Evolutionary conservation across 2,888 invertebrate species (phyloP).

Genomic region (Prostheceraeus crozeri): DNA sequence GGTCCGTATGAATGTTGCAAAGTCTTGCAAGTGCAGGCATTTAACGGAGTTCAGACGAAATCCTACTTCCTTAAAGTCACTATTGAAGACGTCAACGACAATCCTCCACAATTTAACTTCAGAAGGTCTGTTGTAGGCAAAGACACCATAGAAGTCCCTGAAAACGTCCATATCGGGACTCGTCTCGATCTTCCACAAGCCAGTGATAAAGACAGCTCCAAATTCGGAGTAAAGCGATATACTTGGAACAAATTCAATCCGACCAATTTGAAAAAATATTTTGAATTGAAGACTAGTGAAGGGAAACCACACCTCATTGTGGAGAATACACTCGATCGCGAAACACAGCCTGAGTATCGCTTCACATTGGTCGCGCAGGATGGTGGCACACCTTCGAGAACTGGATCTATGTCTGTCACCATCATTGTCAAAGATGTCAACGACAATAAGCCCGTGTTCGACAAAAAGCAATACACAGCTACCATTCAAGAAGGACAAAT

Average conservation of each 20-base stretch:
- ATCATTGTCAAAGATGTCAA: constrained; percentile 10
- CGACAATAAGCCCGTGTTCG: constrained; percentile 9
- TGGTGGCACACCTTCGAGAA: background rate
- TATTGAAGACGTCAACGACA: constrained; percentile 24
- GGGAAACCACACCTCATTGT: background rate
- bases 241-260: constrained; percentile 10
- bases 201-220: constrained; percentile 4
- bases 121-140: background rate
- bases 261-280: background rate
- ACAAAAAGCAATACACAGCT: background rate
- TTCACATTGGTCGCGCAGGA: constrained; percentile 25
- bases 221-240: background rate
- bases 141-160: background rate
- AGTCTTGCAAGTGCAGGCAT: constrained; percentile 4
- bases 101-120: constrained; percentile 2
- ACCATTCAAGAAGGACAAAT: constrained; percentile 1
- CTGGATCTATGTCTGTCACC: background rate
- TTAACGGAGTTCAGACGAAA: background rate
- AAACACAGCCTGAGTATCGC: background rate
- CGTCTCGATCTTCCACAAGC: constrained; percentile 13
- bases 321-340: background rate
- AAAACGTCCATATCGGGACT: background rate
- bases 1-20: constrained; percentile 16
- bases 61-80: constrained; percentile 5
- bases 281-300: too few species aligned